phyloP scores from a whole-genome alignment of 2,113 vertebrate genomes.

The Paramisgurnus dabryanus region DNA sequence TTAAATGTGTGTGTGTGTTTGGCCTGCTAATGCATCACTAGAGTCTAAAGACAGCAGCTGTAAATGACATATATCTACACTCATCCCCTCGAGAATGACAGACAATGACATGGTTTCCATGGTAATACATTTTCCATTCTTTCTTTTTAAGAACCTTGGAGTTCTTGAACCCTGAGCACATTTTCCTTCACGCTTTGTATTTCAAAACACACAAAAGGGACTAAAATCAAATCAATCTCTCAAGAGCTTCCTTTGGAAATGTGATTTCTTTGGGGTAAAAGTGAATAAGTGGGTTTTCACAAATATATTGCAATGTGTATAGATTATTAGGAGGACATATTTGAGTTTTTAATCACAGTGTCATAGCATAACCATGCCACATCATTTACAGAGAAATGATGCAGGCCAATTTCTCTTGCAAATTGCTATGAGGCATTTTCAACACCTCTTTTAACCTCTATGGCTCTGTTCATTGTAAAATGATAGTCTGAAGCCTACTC shows the following conservation, averaged over 20 bases:
- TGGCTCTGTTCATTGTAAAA: constrained; percentile 18
- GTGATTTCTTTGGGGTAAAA: constrained; percentile 17
- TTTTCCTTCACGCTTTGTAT: constrained; percentile 42
- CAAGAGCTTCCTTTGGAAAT: constrained; percentile 22
- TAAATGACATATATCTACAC: constrained; percentile 82
- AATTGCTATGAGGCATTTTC: constrained; percentile 20
- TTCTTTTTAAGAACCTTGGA: constrained; percentile 77
- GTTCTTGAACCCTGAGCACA: constrained; percentile 71
- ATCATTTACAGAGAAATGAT: neutral
- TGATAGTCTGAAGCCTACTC: constrained; percentile 20
- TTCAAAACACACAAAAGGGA: constrained; percentile 26
- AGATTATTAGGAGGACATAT: neutral
- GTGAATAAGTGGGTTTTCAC: neutral
- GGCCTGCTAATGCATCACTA: constrained; percentile 26
- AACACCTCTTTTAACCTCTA: neutral
- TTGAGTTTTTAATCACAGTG: neutral
- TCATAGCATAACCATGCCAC: too few species aligned
- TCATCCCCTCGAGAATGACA: constrained; percentile 86
- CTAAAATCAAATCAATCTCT: constrained; percentile 43
- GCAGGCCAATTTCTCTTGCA: neutral
- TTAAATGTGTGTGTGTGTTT: neutral
- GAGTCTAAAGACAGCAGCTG: constrained; percentile 73
- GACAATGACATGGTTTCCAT: constrained; percentile 90
- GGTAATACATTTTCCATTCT: constrained; percentile 78
- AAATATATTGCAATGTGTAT: neutral